Base-by-base conservation (phyloP, 64 coral and sea anemone species). In the Pachyseris speciosa region DNA sequence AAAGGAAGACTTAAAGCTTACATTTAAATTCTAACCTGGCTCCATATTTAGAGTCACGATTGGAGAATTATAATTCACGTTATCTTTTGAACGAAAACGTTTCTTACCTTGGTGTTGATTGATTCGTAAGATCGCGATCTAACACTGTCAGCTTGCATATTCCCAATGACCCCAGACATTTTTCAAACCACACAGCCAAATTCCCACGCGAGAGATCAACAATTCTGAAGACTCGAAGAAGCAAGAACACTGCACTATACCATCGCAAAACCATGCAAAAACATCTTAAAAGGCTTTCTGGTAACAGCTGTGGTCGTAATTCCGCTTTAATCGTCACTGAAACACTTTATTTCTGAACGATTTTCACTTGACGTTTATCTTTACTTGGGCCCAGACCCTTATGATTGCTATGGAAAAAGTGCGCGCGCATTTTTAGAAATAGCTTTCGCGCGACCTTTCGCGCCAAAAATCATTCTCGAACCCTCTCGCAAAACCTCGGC, bases 91-190 rank as follows among this genome's bases (percentile, higher is more conserved):
- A 16, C 5, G 5, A 6, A 38, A 27, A 42, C 2, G 34, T 17
- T 27, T 17, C 42, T 80, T 70, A 90, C 88, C 88, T 90, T 90
- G 1, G 88, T 80, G 33, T 90, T 90, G 3, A 90, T 65, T 4
- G 88, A 90, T 37, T 90, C 88, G 32, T 80, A 90, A 2, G 88
- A 90, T 34, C 88, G 73, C 38, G 88, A 90, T 69, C 88, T 65
- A n/a, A 67, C 75, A 33, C 28, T 48, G 19, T 15, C 64, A 28
- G 63, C 61, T 27, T 67, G 45, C 88, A 67, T 47, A 55, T 68
- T 64, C 19, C 75, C 88, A 51, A 90, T 90, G 38, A 90, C 8
- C 39, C 88, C 88, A 9, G 88, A 90, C 88, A 90, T 90, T 81
- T 80, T 90, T 29, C 17, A 11, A 49, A 33, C 31, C 28, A 12